A percentile compares a stretch with the other conserved stretches of the same genome.
phyloP scores from a whole-genome alignment of 2,888 invertebrate species.

The Zygogramma bicolorata region DNA sequence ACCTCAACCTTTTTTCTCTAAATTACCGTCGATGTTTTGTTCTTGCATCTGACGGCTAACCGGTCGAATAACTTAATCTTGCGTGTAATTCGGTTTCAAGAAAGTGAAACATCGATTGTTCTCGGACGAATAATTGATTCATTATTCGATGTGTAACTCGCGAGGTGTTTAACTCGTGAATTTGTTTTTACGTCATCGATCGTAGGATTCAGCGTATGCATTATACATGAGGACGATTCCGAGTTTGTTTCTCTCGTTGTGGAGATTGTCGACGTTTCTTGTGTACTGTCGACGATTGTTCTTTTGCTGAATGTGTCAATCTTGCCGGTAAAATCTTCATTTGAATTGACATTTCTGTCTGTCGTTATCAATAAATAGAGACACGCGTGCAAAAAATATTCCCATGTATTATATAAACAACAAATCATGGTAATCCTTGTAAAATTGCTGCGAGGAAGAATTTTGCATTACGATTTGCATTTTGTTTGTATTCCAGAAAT shows the following conservation, averaged over 20 bases:
- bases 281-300: background rate
- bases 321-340: no score
- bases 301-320: background rate
- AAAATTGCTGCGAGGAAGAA: no score
- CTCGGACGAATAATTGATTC: background rate
- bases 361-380: no score
- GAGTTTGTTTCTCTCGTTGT: background rate
- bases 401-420: no score
- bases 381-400: no score
- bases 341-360: no score
- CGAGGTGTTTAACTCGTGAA: slow-evolving; percentile 7
- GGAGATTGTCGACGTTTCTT: background rate
- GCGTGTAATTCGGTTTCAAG: slow-evolving; percentile 7
- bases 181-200: slow-evolving; percentile 11
- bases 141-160: slow-evolving; percentile 1
- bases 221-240: slow-evolving; percentile 13
- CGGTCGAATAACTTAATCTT: background rate
- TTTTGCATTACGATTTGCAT: no score
- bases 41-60: background rate
- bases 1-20: background rate
- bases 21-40: background rate
- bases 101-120: slow-evolving; percentile 12
- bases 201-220: slow-evolving; percentile 2
- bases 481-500: no score
- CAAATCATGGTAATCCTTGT: no score